Conservation (phyloP, 2,797 vertebrate genomes). For the Ptychobarbus kaznakovi region DNA sequence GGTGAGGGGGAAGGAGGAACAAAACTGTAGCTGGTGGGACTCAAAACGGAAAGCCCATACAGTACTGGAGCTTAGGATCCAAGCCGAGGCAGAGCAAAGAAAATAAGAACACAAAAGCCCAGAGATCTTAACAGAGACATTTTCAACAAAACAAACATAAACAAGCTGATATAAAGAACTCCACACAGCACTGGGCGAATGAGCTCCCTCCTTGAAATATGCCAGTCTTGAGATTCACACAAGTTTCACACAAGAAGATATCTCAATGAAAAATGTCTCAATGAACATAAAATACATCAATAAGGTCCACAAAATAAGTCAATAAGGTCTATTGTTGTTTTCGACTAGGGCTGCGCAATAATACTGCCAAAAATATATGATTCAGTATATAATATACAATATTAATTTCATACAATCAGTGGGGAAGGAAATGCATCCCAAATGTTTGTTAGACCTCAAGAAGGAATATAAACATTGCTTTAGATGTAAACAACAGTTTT, state of each 20-base stretch:
- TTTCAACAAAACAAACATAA: constrained; percentile 63
- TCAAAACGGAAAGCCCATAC: constrained; percentile 95
- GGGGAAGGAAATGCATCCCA: not conserved
- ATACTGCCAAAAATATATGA: not conserved
- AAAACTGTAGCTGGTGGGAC: constrained; percentile 96
- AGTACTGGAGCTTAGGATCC: constrained; percentile 85
- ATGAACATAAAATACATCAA: not conserved
- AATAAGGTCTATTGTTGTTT: not conserved
- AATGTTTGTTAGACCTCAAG: not conserved
- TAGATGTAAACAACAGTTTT: not conserved
- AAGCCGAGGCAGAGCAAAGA: constrained; percentile 76
- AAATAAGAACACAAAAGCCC: constrained; percentile 41
- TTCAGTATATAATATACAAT: not conserved
- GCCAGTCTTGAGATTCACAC: not conserved
- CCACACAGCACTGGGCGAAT: not conserved
- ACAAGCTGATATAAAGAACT: constrained; percentile 1
- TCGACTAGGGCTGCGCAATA: not conserved
- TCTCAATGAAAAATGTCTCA: not conserved
- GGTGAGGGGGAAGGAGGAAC: constrained; percentile 95
- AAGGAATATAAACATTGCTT: not conserved
- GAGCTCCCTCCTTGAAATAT: not conserved
- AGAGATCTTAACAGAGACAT: constrained; percentile 6
- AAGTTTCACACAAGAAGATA: not conserved
- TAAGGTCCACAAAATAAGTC: not conserved
- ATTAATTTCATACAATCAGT: not conserved